A percentile compares a stretch with the other conserved stretches of the same genome.
phyloP scores from a whole-genome alignment of 2,797 vertebrate genomes.

The Emydoidea blandingii region DNA sequence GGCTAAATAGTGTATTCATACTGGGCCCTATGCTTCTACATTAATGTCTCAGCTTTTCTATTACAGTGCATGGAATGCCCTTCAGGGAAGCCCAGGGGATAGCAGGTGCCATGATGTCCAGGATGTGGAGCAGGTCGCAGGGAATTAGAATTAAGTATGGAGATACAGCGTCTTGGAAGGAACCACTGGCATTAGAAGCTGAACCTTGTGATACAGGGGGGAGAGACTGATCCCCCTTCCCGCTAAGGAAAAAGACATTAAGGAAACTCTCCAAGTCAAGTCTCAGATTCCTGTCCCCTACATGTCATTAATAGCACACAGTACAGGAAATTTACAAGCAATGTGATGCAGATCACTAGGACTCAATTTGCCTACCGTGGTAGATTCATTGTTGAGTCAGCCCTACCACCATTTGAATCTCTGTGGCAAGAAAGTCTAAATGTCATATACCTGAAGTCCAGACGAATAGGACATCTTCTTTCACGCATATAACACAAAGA shows the following conservation, averaged over 20 bases:
- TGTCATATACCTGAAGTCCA: not conserved
- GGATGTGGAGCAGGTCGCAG: not conserved
- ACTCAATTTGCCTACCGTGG: not conserved
- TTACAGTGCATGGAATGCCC: not conserved
- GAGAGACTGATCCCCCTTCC: not conserved
- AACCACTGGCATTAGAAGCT: not conserved
- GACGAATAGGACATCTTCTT: rapidly evolving
- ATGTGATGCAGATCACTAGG: not conserved
- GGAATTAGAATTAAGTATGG: not conserved
- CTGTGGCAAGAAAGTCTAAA: rapidly evolving
- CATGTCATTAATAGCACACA: not conserved
- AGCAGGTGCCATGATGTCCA: not conserved
- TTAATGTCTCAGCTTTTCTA: not conserved
- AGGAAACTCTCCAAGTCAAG: not conserved
- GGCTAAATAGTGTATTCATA: not conserved
- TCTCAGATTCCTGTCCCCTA: not conserved
- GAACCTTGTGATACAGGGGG: not conserved
- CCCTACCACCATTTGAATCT: not conserved
- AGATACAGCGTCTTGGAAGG: not conserved
- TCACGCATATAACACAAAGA: not conserved
- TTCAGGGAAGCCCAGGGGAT: no score
- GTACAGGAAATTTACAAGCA: not conserved
- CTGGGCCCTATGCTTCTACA: not conserved
- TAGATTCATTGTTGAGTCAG: rapidly evolving
- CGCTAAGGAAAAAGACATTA: no score